Evolutionary conservation across 2,888 invertebrate species (phyloP), one percentile per base, ranked within the genome.

Genomic region (Oligia latruncula): DNA sequence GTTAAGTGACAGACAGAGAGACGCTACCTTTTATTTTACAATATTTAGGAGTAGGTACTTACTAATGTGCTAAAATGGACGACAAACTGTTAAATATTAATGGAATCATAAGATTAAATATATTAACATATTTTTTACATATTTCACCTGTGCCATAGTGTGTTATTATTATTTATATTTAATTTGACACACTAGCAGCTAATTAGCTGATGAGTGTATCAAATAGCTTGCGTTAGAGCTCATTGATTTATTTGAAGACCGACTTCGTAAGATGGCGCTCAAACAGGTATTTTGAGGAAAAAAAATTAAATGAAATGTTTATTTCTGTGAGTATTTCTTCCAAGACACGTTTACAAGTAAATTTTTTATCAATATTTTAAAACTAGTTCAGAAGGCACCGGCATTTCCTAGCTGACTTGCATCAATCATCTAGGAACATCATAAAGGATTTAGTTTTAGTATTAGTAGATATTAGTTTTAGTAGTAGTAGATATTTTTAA

Each of bases 61-160:
- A 49, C 13, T 15, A n/a, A 49, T 35, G 6, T n/a, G n/a, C 49
- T 49, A 75, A 55, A 58, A 58, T 6, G 72, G 29, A 5, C 74
- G 49, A 76, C 60, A n/a, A 40, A 52, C 23, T 20, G 20, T 11
- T 58, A 23, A 52, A 23, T 64, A 43, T 77, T 77, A 9, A 77
- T 64, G 23, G 35, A 43, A 49, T 49, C 5, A 3, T 15, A 13
- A 17, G 13, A 23, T 55, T 64, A 23, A 78, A 55, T 64, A 43
- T 29, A 77, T 77, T 64, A 52, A 23, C 23, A 78, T 77, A 77
- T 29, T 40, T 49, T 62, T 3, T 2, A 77, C 49, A 76, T 79
- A n/a, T 80, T 66, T 80, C 13, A 35, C n/a, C 6, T 58, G 11
- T 23, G 29, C 29, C 64, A 35, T 8, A 29, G 20, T 52, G 9